phyloP scores from a whole-genome alignment of 2,888 invertebrate genomes.

The Oligia fasciuncula region DNA sequence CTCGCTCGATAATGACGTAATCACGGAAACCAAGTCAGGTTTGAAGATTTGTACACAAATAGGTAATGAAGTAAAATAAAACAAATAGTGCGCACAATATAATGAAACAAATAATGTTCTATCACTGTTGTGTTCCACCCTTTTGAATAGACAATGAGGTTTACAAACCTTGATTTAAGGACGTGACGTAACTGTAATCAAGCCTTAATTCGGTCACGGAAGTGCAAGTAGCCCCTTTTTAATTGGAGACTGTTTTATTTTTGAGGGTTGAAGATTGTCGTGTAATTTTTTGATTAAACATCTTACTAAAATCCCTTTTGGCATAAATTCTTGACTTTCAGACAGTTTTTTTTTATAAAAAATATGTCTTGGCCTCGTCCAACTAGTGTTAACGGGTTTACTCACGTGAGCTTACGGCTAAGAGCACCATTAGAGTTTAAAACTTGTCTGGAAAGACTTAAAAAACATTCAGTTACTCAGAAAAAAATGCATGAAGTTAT shows the following conservation, averaged over 20 bases:
- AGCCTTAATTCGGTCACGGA: constrained; percentile 21
- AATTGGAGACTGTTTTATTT: constrained; percentile 12
- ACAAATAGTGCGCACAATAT: neutral
- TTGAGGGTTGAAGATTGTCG: neutral
- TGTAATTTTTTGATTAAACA: neutral
- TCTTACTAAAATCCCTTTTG: neutral
- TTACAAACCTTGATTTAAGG: constrained; percentile 28
- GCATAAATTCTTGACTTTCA: neutral
- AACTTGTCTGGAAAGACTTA: neutral
- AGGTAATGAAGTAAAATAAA: too few relatives aligned
- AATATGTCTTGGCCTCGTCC: neutral
- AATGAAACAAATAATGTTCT: neutral
- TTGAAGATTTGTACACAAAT: too few relatives aligned
- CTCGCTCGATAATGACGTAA: too few relatives aligned
- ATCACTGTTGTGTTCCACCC: neutral
- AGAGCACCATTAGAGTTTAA: neutral
- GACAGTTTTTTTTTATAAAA: too few relatives aligned
- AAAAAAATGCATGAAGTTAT: constrained; percentile 3
- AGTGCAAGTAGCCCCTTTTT: constrained; percentile 33
- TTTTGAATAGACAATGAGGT: constrained; percentile 16
- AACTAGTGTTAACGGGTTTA: neutral
- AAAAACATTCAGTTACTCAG: neutral
- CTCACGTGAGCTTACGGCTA: neutral
- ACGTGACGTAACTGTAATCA: constrained; percentile 22
- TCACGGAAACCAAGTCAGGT: too few relatives aligned